Percentiles rank a stretch among this genome's conserved stretches.
phyloP scores from a whole-genome alignment of 2,888 invertebrate genomes.

The Andrena hattorfiana region DNA sequence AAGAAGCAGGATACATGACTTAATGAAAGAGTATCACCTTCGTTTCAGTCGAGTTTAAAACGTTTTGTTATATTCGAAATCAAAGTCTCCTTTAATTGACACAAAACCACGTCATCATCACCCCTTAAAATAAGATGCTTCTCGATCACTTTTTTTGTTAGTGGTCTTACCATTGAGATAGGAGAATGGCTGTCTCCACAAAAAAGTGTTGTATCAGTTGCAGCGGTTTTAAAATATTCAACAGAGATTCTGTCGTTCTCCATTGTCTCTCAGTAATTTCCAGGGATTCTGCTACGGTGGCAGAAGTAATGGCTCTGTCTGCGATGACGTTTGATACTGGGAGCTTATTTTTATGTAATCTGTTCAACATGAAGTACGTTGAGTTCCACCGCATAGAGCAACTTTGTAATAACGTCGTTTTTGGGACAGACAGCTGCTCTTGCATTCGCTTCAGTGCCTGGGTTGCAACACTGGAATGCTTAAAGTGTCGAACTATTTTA shows the following conservation, averaged over 20 bases:
- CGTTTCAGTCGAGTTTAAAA: not conserved
- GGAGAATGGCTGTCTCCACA: constrained; percentile 29
- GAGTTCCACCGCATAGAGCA: constrained; percentile 46
- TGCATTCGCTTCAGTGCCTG: constrained; percentile 37
- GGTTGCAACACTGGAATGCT: constrained; percentile 48
- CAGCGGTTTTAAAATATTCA: constrained; percentile 20
- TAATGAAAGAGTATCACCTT: not conserved
- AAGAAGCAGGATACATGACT: not conserved
- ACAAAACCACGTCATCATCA: not conserved
- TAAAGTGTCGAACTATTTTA: constrained; percentile 44
- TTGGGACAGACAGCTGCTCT: constrained; percentile 37
- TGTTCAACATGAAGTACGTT: constrained; percentile 38
- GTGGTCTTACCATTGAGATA: constrained; percentile 11
- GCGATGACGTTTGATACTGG: constrained; percentile 41
- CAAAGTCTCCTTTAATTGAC: not conserved
- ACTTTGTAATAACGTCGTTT: constrained; percentile 45
- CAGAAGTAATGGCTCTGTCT: constrained; percentile 33
- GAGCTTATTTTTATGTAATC: constrained; percentile 30
- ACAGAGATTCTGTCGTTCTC: constrained; percentile 38
- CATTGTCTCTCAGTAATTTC: constrained; percentile 36
- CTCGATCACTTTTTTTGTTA: not conserved
- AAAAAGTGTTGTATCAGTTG: constrained; percentile 33
- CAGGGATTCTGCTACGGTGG: constrained; percentile 23
- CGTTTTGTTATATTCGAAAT: not conserved
- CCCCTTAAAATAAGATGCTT: not conserved